Conservation (phyloP, 2,797 vertebrate species). For the Masticophis lateralis region DNA sequence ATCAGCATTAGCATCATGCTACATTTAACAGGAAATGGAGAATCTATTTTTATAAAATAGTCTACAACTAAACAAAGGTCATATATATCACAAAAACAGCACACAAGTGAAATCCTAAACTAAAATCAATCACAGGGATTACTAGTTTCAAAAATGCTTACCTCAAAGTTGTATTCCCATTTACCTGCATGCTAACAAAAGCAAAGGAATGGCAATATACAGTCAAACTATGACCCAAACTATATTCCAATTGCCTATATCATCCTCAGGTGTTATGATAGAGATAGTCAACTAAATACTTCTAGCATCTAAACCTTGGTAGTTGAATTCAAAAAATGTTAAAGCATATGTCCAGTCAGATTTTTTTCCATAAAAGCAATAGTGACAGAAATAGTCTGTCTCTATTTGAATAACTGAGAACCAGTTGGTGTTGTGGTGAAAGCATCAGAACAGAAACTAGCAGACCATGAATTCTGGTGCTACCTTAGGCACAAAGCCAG, state of each 20-base stretch:
- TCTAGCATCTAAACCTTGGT: not conserved
- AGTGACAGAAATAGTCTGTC: not conserved
- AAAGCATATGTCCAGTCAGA: not conserved
- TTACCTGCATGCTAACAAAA: constrained; percentile 86
- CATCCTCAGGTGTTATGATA: not conserved
- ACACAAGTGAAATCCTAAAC: constrained; percentile 13
- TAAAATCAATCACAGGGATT: not conserved
- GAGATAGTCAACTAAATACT: not conserved
- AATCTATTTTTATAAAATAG: not conserved
- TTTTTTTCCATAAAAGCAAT: not conserved
- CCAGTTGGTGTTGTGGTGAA: not conserved
- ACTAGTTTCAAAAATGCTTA: constrained; percentile 71
- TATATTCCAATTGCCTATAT: not conserved
- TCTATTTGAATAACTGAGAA: not conserved
- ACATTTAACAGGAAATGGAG: not conserved
- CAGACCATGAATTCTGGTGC: not conserved
- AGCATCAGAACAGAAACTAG: not conserved
- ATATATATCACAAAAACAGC: not conserved
- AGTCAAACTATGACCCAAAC: constrained; percentile 14
- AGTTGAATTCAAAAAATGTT: not conserved
- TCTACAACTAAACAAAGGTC: not conserved
- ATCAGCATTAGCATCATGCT: not conserved
- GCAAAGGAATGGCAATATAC: constrained; percentile 37
- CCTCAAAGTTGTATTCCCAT: constrained; percentile 96
- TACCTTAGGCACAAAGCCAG: not conserved